Evolutionary conservation across 2,797 vertebrate species (phyloP).

Genomic region (Craterocephalus amniculus): DNA sequence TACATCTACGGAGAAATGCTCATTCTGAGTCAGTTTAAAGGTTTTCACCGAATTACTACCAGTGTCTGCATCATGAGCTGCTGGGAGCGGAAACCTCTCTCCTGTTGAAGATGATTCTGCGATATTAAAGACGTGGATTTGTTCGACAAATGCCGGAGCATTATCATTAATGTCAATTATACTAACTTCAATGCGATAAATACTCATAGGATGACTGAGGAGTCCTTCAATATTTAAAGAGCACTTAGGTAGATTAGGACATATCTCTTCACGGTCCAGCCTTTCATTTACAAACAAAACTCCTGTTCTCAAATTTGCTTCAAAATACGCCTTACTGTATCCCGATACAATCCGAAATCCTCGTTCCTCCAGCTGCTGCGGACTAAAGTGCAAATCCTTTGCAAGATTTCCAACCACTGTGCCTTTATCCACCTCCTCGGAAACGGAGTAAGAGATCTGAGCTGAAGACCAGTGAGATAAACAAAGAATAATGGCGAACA

Average conservation of each 20-base stretch:
- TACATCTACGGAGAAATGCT: constrained; percentile 77
- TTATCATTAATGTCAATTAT: constrained; percentile 81
- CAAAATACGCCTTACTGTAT: constrained; percentile 74
- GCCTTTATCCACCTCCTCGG: constrained; percentile 82
- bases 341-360: constrained; percentile 75
- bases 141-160: constrained; percentile 59
- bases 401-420: constrained; percentile 80
- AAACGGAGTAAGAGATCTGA: constrained; percentile 80
- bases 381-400: constrained; percentile 73
- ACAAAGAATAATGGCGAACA: constrained; percentile 66
- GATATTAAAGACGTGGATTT: constrained; percentile 71
- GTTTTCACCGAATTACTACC: constrained; percentile 81
- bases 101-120: constrained; percentile 71
- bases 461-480: constrained; percentile 52
- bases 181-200: constrained; percentile 79
- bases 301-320: constrained; percentile 74
- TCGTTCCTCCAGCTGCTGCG: constrained; percentile 65
- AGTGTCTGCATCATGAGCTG: constrained; percentile 80
- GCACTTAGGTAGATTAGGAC: constrained; percentile 69
- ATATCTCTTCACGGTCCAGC: constrained; percentile 79
- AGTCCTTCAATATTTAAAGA: constrained; percentile 79
- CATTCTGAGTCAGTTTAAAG: constrained; percentile 79
- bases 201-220: constrained; percentile 73
- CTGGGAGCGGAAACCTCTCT: constrained; percentile 76
- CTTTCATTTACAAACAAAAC: constrained; percentile 69